These are phyloP conservation scores for Psilanteris sp. DNA, from an alignment of 1,140 invertebrate genomes.

Conservation along the genomic window DNA sequence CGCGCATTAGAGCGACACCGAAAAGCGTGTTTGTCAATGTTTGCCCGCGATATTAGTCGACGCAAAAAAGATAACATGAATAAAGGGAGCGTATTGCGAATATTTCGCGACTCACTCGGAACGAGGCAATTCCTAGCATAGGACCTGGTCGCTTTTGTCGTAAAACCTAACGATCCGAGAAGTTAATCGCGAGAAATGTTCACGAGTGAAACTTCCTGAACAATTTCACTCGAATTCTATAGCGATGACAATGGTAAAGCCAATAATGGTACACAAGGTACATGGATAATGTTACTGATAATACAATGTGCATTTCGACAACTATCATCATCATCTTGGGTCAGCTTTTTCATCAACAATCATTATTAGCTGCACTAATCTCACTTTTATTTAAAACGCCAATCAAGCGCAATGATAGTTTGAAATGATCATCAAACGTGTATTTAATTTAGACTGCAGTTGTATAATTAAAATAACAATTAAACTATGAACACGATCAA, in stretches of 20 bases:
- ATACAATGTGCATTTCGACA: conserved; percentile 29
- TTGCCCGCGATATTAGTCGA: conserved; percentile 15
- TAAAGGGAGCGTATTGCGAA: conserved; percentile 18
- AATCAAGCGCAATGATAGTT: too few species aligned
- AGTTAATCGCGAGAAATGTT: conserved; percentile 63
- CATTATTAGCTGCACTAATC: conserved; percentile 28
- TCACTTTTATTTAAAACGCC: conserved; percentile 1
- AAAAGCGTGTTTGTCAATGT: conserved; percentile 38
- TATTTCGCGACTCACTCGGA: conserved; percentile 33
- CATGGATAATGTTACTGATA: conserved; percentile 45
- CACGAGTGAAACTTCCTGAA: conserved; percentile 54
- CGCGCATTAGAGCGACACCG: conserved; percentile 9
- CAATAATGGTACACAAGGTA: conserved; percentile 53
- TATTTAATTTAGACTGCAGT: too few species aligned
- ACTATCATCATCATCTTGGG: conserved; percentile 8
- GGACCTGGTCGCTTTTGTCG: conserved; percentile 49
- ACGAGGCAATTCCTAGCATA: conserved; percentile 43
- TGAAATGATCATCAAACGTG: too few species aligned
- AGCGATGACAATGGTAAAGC: conserved; percentile 51
- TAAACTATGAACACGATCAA: too few species aligned
- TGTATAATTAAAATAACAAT: too few species aligned
- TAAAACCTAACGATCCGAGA: conserved; percentile 64
- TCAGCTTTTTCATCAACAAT: conserved; percentile 33
- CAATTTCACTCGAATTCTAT: conserved; percentile 61
- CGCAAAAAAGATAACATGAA: conserved; percentile 1